A percentile compares a stretch with the other conserved stretches of the same genome.
Evolutionary conservation across 1,140 invertebrate genomes (phyloP).

Genomic region (Zaprionus inermis): DNA sequence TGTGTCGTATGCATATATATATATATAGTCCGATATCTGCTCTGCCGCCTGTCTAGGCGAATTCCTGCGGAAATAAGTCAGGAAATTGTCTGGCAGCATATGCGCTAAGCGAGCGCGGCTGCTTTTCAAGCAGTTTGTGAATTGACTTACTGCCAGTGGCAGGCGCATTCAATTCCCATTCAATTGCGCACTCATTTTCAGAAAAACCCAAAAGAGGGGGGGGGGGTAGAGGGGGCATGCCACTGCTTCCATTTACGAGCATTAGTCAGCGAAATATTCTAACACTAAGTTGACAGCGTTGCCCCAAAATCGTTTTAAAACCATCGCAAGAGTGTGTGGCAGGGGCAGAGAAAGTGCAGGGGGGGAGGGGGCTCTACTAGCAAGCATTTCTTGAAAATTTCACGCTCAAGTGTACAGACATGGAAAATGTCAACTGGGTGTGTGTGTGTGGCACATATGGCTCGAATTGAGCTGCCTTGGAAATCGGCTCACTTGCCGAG

Average conservation of each 20-base stretch:
- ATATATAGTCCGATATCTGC: neutral
- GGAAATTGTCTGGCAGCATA: neutral
- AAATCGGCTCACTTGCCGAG: conserved; percentile 52
- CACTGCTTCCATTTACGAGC: conserved; percentile 36
- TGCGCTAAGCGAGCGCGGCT: neutral
- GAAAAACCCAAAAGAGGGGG: neutral
- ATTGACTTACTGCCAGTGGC: neutral
- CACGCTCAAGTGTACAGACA: conserved; percentile 25
- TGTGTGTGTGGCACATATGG: conserved; percentile 49
- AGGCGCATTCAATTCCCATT: conserved; percentile 2
- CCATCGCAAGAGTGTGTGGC: conserved; percentile 13
- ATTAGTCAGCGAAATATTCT: conserved; percentile 48
- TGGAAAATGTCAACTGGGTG: conserved; percentile 17
- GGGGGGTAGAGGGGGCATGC: too few relatives aligned
- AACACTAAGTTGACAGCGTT: conserved; percentile 56
- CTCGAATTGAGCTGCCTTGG: conserved; percentile 40
- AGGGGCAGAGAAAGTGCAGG: neutral
- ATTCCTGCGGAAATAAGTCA: neutral
- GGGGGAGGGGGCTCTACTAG: too few relatives aligned
- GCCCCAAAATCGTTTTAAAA: conserved; percentile 31
- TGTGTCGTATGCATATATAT: neutral
- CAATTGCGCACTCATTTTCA: conserved; percentile 21
- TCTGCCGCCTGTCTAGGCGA: neutral
- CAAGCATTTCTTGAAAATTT: conserved; percentile 55
- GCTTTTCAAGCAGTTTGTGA: neutral